A percentile compares a stretch with the other conserved stretches of the same genome.
phyloP scores from a whole-genome alignment of 2,797 vertebrate species.

The Hyperoplus lanceolatus region DNA sequence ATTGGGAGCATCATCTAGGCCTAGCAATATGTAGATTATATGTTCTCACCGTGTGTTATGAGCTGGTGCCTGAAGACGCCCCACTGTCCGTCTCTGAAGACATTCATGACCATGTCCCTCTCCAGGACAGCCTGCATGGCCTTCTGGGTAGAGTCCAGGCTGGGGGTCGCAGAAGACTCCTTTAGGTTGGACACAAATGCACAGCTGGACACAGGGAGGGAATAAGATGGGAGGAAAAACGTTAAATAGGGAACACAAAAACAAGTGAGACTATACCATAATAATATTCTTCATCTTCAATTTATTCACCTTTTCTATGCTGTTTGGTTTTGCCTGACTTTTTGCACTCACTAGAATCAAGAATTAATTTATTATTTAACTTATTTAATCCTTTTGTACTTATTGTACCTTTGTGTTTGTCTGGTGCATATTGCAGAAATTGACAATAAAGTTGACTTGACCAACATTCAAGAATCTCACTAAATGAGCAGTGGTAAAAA shows the following conservation, averaged over 20 bases:
- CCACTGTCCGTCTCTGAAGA: slow-evolving; percentile 93
- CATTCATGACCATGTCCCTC: slow-evolving; percentile 91
- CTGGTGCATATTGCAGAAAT: too few species aligned
- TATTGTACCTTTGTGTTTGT: too few species aligned
- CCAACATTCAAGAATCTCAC: not conserved
- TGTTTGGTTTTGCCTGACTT: too few species aligned
- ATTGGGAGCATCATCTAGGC: not conserved
- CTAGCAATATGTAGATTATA: not conserved
- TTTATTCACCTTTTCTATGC: too few species aligned
- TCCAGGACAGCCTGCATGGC: slow-evolving; percentile 85
- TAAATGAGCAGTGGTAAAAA: not conserved
- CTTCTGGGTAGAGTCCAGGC: slow-evolving; percentile 69
- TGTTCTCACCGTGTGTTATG: slow-evolving; percentile 81
- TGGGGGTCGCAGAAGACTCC: slow-evolving; percentile 76
- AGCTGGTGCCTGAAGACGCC: slow-evolving; percentile 93
- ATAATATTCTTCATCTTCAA: too few species aligned
- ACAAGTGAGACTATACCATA: not conserved
- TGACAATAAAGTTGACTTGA: too few species aligned
- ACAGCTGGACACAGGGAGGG: slow-evolving; percentile 83
- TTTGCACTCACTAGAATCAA: too few species aligned
- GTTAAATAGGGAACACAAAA: not conserved
- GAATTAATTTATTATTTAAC: too few species aligned
- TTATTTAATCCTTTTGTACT: too few species aligned
- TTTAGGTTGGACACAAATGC: slow-evolving; percentile 91
- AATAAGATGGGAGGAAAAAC: not conserved